Base-by-base conservation (phyloP, 1,140 invertebrate genomes). In the Druon quercuslanigerum region DNA sequence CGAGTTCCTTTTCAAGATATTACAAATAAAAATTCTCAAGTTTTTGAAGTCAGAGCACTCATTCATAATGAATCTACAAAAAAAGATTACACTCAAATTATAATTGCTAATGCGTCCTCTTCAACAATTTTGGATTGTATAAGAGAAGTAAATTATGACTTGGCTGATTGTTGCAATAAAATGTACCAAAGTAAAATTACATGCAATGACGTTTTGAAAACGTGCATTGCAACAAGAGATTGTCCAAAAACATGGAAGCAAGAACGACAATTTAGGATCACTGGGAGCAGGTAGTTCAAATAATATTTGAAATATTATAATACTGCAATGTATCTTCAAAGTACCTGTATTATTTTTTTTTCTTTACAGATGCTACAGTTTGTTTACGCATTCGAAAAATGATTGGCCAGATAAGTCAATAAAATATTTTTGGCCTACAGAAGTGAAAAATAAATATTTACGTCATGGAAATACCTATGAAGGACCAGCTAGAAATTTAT, bases 391-490 rank as follows among this genome's bases (percentile, higher is more conserved):
- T n/a, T 51, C 33, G 0, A 81, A 81, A 74, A 52, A 73, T 3
- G 73, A 78, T 16, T 81, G 79, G 79, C 17, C 70, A 33, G 71
- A 33, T 0, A 80, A 80, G 71, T 16, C 19, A 33, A 57, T 5
- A 1, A 51, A 52, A 25, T 73, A 73, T 2, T 73, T 73, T 33
- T 73, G 71, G 71, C 17, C 71, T 25, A 13, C 3, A 9, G 2
- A 20, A 19, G 11, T 19, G 54, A 25, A 25, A 19, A 73, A 50
- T 20, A 14, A 52, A 20, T 25, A n/a, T 19, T 71, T 51, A 1
- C 77, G 75, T 40, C 79, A 74, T 52, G 79, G 73, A 0, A 77
- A 72, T 2, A 74, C 72, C 60, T 80, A 14, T 46, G 73, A 80
- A 75, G 25, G 51, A 1, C 16, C 66, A 17, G 52, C 52, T 54